phyloP scores from a whole-genome alignment of 2,797 vertebrate genomes.

The Glyptemys insculpta region DNA sequence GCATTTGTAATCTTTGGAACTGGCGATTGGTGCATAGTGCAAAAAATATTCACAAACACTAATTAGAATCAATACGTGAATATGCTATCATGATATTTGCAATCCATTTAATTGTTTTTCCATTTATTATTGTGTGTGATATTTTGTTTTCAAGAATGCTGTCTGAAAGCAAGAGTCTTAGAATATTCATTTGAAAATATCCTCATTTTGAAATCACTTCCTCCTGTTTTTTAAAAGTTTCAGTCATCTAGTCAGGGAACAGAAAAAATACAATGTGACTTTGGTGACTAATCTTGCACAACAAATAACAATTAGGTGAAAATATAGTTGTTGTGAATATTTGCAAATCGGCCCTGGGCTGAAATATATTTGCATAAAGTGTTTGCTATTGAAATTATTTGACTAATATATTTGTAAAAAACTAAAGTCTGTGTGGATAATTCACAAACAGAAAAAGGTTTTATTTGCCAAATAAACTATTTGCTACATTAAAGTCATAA shows the following conservation, averaged over 20 bases:
- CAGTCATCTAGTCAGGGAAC: neutral
- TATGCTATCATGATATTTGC: neutral
- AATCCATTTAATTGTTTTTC: neutral
- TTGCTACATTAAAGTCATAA: slow-evolving; percentile 58
- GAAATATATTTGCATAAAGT: neutral
- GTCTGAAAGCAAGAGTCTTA: neutral
- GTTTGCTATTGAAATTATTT: neutral
- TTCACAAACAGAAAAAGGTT: neutral
- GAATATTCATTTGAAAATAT: neutral
- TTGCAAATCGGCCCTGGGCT: neutral
- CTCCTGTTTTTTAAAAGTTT: neutral
- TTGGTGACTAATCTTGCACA: neutral
- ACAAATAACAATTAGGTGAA: neutral
- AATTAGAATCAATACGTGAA: neutral
- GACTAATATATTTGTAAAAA: neutral
- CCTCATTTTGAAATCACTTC: neutral
- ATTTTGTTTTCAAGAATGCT: neutral
- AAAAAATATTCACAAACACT: neutral
- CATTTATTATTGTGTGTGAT: neutral
- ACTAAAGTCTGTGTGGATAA: rapidly evolving
- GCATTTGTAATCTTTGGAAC: slow-evolving; percentile 1
- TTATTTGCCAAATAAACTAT: neutral
- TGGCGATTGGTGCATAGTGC: neutral
- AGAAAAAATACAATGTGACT: neutral
- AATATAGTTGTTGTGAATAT: neutral